Evolutionary conservation across 2,113 vertebrate genomes (phyloP).

Genomic region (Heliornis fulica): DNA sequence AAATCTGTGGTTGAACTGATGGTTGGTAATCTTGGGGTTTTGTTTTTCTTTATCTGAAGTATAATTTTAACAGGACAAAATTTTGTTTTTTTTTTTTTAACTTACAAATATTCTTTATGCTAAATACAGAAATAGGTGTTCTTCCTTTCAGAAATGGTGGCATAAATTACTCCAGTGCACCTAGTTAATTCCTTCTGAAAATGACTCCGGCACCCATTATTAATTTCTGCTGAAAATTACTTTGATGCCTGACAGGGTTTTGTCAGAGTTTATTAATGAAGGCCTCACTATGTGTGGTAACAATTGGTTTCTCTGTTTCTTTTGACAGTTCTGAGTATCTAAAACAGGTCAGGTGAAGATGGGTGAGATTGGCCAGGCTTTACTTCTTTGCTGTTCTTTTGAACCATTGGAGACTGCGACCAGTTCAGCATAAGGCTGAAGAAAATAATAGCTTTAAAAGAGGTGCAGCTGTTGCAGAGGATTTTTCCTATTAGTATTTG

Average conservation of each 20-base stretch:
- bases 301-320: constrained; percentile 20
- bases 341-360: constrained; percentile 10
- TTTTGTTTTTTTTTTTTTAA: not conserved
- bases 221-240: not conserved
- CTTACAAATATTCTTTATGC: not conserved
- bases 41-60: not conserved
- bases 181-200: not conserved
- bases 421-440: not conserved
- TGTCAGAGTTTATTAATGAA: constrained; percentile 28
- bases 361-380: not conserved
- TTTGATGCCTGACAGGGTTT: not conserved
- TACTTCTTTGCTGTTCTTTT: not conserved
- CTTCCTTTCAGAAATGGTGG: not conserved
- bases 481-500: not conserved
- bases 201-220: not conserved
- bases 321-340: not conserved
- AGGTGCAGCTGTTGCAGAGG: constrained; percentile 12
- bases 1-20: not conserved
- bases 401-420: not conserved
- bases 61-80: not conserved
- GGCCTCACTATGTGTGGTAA: not conserved
- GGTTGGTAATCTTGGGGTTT: not conserved
- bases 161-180: not conserved
- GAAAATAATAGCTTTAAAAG: not conserved
- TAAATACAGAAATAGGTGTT: not conserved